Evolutionary conservation across 1,140 invertebrate species (phyloP), one percentile per base, ranked within the genome.

Genomic region (Oryctes rhinoceros): DNA sequence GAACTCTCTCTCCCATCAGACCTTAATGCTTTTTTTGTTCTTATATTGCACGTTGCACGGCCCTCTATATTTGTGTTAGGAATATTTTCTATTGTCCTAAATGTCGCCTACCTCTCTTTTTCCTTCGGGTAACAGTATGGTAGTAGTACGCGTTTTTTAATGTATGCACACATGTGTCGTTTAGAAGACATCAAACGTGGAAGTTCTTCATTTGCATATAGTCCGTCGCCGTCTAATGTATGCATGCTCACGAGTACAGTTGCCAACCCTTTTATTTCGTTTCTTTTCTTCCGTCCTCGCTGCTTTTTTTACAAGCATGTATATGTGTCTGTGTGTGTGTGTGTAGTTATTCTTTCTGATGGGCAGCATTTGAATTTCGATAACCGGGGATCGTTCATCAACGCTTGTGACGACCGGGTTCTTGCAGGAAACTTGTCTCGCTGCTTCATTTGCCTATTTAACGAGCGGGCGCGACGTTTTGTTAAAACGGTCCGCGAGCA

Each of bases 391-490:
- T 59, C 75, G 74, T 77, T 77, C 79, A 53, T 76, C 76, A 81
- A 59, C 65, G 65, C 37, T 71, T 71, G 20, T 71, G 65, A 24
- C 65, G 65, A 71, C 65, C 65, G 65, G 20, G 65, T 24, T 24
- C 18, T 71, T 30, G 65, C 24, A 71, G 65, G 65, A 71, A 71
- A 71, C 65, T 71, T 71, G 65, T 78, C 67, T 24, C 77, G 67
- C 80, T 76, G 53, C 77, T 75, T 81, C 80, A 81, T 81, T 81
- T 81, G 80, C 80, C 62, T 81, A 81, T 81, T 81, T 81, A 81
- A 81, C 76, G 78, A 81, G 77, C 59, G 65, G 65, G 65, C 65
- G 65, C 65, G 65, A 71, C 65, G 65, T 71, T 71, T 71, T 24
- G 65, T 71, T 71, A 71, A 71, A 71, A 71, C 65, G 65, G 65